Evolutionary conservation across 2,113 vertebrate genomes (phyloP), one percentile per base, ranked within the genome.

Genomic region (Terrapene triunguis): DNA sequence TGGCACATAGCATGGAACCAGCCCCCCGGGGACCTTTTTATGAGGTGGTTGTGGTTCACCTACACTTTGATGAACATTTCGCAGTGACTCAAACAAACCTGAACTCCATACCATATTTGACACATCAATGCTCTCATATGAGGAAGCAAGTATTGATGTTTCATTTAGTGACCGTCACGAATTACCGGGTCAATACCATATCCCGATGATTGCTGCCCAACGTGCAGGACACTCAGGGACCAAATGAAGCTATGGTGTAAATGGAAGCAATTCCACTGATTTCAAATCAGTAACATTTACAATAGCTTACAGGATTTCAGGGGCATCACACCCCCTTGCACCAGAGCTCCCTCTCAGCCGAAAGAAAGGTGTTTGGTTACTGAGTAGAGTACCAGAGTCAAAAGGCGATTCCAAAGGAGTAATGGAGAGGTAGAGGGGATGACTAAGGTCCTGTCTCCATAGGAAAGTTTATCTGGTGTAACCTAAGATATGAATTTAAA

Each of bases 91-190:
- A 35, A 54, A 76, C 29, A 80, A 76, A 82, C 42, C 25, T 80
- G 74, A 91, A 94, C 84, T 94, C 85, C 50, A 91, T 94, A 80
- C 69, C 27, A 48, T 42, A 54, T 38, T 84, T 84, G 81, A 84
- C 89, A 47, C 47, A 62, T 54, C 29, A 25, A 44, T 80, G 59
- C 80, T 69, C 47, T 50, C n/a, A 48, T 91, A 90, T 51, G 87
- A 87, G 55, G 54, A 82, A 82, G 51, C 78, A n/a, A 80, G 22
- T 90, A 91, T 88, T 35, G 89, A 94, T 74, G 57, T 90, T 90
- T 87, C 92, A 87, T 90, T 87, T 83, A 90, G 84, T 74, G 38
- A 89, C 81, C 32, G 62, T 84, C 74, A 72, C 25, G 29, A 38
- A 29, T 29, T 87, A 48, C 65, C 50, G 53, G 82, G 88, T 89